Base-by-base conservation (phyloP, 2,888 invertebrate species). In the Drosophila prostipennis region DNA sequence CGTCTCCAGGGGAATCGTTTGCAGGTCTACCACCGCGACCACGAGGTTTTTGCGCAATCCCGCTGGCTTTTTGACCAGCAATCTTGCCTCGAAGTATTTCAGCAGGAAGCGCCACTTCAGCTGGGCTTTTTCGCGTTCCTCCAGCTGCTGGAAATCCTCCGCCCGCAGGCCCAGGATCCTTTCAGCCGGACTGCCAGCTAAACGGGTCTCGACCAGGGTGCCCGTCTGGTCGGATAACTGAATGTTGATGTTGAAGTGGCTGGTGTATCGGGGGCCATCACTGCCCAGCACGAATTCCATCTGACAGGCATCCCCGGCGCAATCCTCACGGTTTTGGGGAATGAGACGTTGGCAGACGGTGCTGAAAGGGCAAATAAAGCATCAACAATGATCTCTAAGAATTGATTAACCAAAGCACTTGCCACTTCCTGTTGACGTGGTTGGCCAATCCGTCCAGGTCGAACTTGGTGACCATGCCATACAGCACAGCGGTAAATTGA, bases 181-280 rank as follows among this genome's bases (percentile, higher is more conserved):
- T 87, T 94, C 94, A 1, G 95, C 93, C 45, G 93, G 91, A 59
- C 91, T 91, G n/a, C 94, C 93, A 26, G 93, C 93, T 10, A 96
- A 91, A 10, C 94, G 92, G 52, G 94, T 91, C 69, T 93, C 94
- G 0, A 91, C 88, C 16, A 96, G 77, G 29, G 95, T 94, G 8
- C 95, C 96, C 0, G 96, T 95, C 72, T 95, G 95, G 89, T 96
- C 96, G 8, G 94, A 93, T 40, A 96, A 92, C 4, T 93, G 93
- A 1, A 96, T 92, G 57, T 93, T 93, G n/a, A 96, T 91, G 79
- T 96, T 95, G 64, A 94, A 94, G 45, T 90, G 91, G 40, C 91
- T 83, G 37, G 89, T 89, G 34, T 68, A 80, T 19, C 75, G 82
- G 6, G 77, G 74, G 0, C 76, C 87, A 8, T 74, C 78, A 14